These are phyloP conservation scores for Cisticola juncidis DNA, from an alignment of 2,113 vertebrate species.

Conservation along the genomic window DNA sequence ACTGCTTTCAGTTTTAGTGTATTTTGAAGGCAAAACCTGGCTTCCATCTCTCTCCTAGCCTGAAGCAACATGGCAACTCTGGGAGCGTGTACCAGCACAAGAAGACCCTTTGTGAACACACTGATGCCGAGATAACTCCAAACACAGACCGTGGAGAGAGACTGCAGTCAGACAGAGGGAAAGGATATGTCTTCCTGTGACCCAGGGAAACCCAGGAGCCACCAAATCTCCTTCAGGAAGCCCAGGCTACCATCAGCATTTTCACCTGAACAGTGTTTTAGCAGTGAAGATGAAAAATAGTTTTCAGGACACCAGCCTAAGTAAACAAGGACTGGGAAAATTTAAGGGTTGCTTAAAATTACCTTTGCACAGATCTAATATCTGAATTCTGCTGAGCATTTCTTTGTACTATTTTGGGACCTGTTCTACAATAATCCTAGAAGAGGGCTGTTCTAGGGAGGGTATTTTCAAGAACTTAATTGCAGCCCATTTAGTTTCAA, in stretches of 20 bases:
- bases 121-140: background rate
- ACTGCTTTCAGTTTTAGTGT: background rate
- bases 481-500: background rate
- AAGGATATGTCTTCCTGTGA: fast-evolving
- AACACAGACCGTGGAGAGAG: background rate
- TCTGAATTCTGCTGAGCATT: background rate
- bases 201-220: background rate
- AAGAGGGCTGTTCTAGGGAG: background rate
- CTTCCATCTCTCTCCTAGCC: background rate
- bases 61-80: background rate
- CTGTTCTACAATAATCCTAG: background rate
- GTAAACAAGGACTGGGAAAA: background rate
- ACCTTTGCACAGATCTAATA: background rate
- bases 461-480: background rate
- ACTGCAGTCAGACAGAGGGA: background rate
- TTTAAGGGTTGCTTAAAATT: background rate
- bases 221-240: background rate
- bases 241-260: background rate
- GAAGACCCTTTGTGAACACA: background rate
- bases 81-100: background rate
- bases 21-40: background rate
- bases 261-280: background rate
- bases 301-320: background rate
- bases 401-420: background rate
- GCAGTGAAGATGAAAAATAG: background rate